Conservation (phyloP, 2,797 vertebrate species). For the Malacoctenus gilli region DNA sequence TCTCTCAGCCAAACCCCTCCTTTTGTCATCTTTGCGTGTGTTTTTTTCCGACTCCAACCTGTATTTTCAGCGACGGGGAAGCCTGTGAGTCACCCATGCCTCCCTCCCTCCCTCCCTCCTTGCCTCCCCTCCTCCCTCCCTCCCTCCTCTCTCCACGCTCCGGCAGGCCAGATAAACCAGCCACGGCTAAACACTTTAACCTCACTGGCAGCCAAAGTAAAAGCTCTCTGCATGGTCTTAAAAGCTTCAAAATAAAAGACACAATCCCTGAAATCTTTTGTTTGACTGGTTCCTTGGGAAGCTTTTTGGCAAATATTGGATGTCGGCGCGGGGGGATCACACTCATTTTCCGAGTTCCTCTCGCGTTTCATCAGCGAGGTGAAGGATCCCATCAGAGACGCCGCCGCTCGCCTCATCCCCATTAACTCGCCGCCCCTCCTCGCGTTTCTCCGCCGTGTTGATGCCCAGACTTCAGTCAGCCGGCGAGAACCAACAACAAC, state of each 20-base stretch:
- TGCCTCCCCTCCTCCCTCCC: background rate
- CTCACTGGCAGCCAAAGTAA: constrained; percentile 8
- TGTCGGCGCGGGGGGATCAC: constrained; percentile 40
- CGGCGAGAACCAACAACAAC: constrained; percentile 43
- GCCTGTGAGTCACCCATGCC: constrained; percentile 43
- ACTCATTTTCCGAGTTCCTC: constrained; percentile 6
- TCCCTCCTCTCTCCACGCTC: constrained; percentile 2
- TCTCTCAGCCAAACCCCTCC: constrained; percentile 33
- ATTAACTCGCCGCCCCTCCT: constrained; percentile 4
- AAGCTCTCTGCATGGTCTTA: background rate
- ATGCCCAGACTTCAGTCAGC: constrained; percentile 10
- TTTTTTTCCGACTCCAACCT: constrained; percentile 34
- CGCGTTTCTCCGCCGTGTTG: background rate
- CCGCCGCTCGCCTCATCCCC: constrained; percentile 1
- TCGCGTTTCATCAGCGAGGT: constrained; percentile 6
- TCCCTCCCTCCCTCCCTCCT: constrained; percentile 1
- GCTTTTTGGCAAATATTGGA: constrained; percentile 25
- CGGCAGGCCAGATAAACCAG: constrained; percentile 38
- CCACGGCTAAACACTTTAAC: constrained; percentile 37
- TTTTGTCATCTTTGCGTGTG: constrained; percentile 42
- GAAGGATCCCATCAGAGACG: constrained; percentile 6
- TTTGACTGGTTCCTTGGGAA: constrained; percentile 56
- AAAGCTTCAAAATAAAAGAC: background rate
- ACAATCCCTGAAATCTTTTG: constrained; percentile 5
- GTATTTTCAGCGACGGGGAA: constrained; percentile 45